Conservation (phyloP, 2,797 vertebrate genomes). For the Sebastes vulpes region DNA sequence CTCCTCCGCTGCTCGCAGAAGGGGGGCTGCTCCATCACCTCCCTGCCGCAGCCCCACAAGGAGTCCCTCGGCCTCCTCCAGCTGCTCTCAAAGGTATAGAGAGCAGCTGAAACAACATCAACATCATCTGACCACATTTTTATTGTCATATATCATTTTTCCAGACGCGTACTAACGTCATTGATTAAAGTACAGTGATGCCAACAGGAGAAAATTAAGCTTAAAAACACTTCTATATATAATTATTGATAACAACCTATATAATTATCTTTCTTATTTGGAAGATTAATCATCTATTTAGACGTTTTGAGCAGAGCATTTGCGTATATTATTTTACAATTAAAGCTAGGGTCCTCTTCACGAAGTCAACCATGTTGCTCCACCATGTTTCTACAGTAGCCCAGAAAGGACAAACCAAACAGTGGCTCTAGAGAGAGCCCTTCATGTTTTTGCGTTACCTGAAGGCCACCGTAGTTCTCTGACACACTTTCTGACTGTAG, state of each 20-base stretch:
- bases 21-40: constrained; percentile 81
- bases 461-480: too few species aligned
- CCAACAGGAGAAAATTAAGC: too few species aligned
- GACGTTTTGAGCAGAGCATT: not conserved
- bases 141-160: not conserved
- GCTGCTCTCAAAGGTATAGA: constrained; percentile 74
- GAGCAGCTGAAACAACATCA: not conserved
- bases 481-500: too few species aligned
- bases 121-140: not conserved
- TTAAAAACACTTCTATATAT: too few species aligned
- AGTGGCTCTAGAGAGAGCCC: too few species aligned
- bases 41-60: constrained; percentile 76
- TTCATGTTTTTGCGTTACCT: too few species aligned
- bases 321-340: not conserved
- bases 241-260: too few species aligned
- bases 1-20: constrained; percentile 87
- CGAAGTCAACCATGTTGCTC: too few species aligned
- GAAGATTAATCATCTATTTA: not conserved
- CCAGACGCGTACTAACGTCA: not conserved
- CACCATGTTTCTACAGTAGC: too few species aligned
- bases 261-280: too few species aligned
- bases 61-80: constrained; percentile 86
- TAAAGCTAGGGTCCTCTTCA: not conserved
- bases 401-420: too few species aligned
- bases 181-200: not conserved